These are phyloP conservation scores for Arvicanthis niloticus DNA, from an alignment of 2,113 vertebrate genomes.

Conservation along the genomic window DNA sequence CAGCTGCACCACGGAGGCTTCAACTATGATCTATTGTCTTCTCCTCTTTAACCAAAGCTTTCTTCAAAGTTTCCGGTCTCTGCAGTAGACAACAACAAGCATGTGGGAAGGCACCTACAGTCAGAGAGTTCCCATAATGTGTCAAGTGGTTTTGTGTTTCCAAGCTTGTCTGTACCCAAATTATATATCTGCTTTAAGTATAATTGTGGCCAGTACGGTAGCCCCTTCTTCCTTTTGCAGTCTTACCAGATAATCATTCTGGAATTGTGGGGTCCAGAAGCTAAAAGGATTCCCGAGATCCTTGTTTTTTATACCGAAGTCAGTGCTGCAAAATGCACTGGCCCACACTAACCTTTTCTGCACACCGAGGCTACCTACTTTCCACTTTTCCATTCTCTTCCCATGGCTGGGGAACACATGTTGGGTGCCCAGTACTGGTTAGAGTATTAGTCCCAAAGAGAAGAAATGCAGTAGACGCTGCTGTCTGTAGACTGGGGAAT, in stretches of 20 bases:
- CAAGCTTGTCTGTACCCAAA: background rate
- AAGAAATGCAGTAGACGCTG: rapidly evolving
- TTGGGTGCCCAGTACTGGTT: background rate
- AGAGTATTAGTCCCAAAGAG: background rate
- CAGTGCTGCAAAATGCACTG: background rate
- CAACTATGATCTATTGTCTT: background rate
- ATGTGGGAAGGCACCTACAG: background rate
- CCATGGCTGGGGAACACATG: background rate
- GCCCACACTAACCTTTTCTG: background rate
- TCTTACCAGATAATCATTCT: background rate
- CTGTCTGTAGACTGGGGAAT: background rate
- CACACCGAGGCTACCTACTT: background rate
- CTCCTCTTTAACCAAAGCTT: background rate
- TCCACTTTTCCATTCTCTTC: too few relatives aligned
- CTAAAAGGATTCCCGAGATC: rapidly evolving
- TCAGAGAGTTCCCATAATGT: background rate
- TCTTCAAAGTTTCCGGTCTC: background rate
- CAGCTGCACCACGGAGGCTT: too few relatives aligned
- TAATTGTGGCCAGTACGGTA: background rate
- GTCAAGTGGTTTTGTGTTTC: background rate
- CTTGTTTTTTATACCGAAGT: background rate
- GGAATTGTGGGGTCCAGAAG: background rate
- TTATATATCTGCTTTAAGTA: background rate
- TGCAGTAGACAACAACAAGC: background rate
- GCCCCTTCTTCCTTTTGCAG: background rate